Conservation (phyloP, 2,797 vertebrate species). For the Denticeps clupeoides region DNA sequence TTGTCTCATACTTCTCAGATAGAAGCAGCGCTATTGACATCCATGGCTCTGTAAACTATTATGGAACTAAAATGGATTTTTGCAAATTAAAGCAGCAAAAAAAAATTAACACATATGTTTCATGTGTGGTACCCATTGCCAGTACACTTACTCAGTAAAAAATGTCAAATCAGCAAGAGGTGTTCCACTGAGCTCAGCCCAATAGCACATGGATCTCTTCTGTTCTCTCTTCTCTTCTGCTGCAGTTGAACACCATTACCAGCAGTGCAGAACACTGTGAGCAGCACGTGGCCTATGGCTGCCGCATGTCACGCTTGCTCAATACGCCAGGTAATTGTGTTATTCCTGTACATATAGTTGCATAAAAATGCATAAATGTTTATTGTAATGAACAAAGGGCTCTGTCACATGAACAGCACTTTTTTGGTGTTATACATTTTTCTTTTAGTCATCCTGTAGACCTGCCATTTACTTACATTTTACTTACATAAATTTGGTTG, state of each 20-base stretch:
- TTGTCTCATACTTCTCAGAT: not conserved
- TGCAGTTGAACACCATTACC: slow-evolving; percentile 76
- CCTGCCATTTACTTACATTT: too few relatives aligned
- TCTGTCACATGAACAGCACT: too few relatives aligned
- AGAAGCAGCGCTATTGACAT: not conserved
- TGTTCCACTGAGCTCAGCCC: too few relatives aligned
- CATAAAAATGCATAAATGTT: not conserved
- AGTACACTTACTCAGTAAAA: too few relatives aligned
- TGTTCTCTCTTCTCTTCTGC: slow-evolving; percentile 28
- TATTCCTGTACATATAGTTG: not conserved
- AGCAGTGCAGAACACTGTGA: slow-evolving; percentile 80
- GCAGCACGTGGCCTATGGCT: slow-evolving; percentile 81
- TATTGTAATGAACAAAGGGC: too few relatives aligned
- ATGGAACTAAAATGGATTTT: not conserved
- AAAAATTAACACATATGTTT: too few relatives aligned
- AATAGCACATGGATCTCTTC: not conserved
- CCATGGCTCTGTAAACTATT: not conserved
- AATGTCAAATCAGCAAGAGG: too few relatives aligned
- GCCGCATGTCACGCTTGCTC: slow-evolving; percentile 82
- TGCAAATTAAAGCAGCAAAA: not conserved
- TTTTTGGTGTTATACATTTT: too few relatives aligned
- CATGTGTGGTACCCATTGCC: too few relatives aligned
- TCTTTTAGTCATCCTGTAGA: too few relatives aligned
- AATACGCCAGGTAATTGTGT: slow-evolving; percentile 78
- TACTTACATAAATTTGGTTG: too few relatives aligned